phyloP scores from a whole-genome alignment of 2,888 invertebrate species.

The Stegophylla sp. region DNA sequence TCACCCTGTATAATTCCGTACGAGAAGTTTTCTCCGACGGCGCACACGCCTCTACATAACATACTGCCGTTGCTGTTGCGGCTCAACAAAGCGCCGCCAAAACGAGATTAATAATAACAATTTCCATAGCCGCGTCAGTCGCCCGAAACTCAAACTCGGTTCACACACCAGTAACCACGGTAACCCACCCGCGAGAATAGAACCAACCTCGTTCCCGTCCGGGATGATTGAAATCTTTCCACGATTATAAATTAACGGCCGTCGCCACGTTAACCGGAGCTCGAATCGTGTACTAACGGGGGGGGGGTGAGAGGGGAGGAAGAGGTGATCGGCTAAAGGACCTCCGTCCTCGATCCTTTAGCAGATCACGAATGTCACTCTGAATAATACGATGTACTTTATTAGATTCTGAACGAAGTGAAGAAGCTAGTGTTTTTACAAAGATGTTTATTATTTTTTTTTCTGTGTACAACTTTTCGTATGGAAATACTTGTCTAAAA shows the following conservation, averaged over 20 bases:
- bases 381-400: too few species aligned
- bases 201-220: background rate
- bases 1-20: too few species aligned
- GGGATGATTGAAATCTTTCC: constrained; percentile 23
- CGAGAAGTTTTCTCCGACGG: background rate
- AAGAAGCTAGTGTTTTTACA: too few species aligned
- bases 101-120: constrained; percentile 45
- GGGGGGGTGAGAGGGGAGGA: too few species aligned
- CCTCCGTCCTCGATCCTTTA: too few species aligned
- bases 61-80: constrained; percentile 20
- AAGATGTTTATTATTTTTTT: too few species aligned
- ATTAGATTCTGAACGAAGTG: too few species aligned
- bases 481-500: too few species aligned
- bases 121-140: background rate
- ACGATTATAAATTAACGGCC: constrained; percentile 34
- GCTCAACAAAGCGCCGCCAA: constrained; percentile 24
- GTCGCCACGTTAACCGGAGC: background rate
- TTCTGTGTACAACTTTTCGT: too few species aligned
- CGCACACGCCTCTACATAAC: background rate
- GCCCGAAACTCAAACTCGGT: background rate
- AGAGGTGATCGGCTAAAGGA: too few species aligned
- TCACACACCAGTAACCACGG: background rate
- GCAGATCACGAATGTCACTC: too few species aligned
- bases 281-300: background rate
- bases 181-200: background rate